Base-by-base conservation (phyloP, 2,797 vertebrate genomes). In the Peromyscus melanophrys region DNA sequence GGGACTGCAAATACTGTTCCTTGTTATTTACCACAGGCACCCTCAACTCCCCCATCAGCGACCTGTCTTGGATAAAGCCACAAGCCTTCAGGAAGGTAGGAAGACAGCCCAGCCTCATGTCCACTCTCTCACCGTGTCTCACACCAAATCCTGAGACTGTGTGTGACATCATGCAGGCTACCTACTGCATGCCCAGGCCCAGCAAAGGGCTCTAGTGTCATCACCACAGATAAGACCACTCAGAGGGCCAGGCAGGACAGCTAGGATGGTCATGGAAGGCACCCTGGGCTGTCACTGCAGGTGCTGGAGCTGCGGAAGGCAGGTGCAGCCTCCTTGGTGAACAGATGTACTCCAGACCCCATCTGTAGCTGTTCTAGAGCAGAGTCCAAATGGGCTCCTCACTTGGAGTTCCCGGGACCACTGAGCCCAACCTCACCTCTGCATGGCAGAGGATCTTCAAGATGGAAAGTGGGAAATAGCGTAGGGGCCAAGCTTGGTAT, bases 91-190 rank as follows among this genome's bases (percentile, higher is more conserved):
- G 63, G 31, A 12, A 61, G n/a, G 17, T 29, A 3, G 27, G 57
- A 76, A 49, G 57, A 29, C 31, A 23, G 52, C 0, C 55, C 12
- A 27, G 55, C 34, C 12, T 34, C 55, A 40, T 14, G 8, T 21
- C 40, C 34, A 61, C 59, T 16, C 63, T 75, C 49, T 1, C 46
- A 5, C 52, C 9, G 13, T 40, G 57, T 69, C 84, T 37, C 86
- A 34, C 11, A 7, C n/a, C 2, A 1, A 19, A 40, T 34, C 31
- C 49, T 6, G 0, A 29, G 27, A 19, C 37, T 43, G 52, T 0
- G 14, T 65, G 40, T 85, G 78, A 57, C 63, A 37, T 55, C 0
- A 0, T 2, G 25, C 37, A 49, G 27, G 40, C 37, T 59, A 59
- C 43, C 88, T 10, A 4, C 52, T 55, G 31, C 29, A 34, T 16